Evolutionary conservation across 2,888 invertebrate species (phyloP), one percentile per base, ranked within the genome.

Genomic region (Tolmerus cingulatus): DNA sequence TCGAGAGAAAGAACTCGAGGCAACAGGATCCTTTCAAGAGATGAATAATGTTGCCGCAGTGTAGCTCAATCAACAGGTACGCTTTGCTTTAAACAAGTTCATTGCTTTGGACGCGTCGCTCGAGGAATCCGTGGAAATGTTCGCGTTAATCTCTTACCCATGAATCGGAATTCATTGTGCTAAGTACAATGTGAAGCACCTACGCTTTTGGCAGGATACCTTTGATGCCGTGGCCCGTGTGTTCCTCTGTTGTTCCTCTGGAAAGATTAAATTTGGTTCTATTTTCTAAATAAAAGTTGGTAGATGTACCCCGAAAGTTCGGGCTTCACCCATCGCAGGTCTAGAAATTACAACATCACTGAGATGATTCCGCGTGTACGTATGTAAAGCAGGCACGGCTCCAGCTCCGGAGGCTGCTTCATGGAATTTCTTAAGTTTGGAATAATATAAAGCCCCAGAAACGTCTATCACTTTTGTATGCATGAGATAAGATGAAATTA

Each of bases 401-500:
- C 16, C 2, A 16, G 40, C 74, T 46, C 74, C n/a, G 40, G 74
- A 43, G 37, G 43, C 57, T 46, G 27, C 34, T 85, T 27, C 74
- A 30, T n/a, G 40, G 55, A 86, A 86, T 40, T 86, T 66, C 86
- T 79, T 57, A 79, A 78, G 66, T 78, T 86, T 74, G 37, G 46
- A 82, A 86, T 87, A 86, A 86, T 86, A 74, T 46, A 23, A 79
- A 76, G 81, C 51, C 34, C 79, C 66, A 74, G 51, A 87, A 87
- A 87, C 55, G 86, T 87, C 87, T 87, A 86, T 87, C 86, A 87
- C 86, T 87, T 82, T 86, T 87, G 86, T 79, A 86, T 87, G 86
- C 87, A 81, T 87, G 87, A 86, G 87, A 87, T 87, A 87, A 87
- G 86, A 87, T 81, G 87, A 87, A 87, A 87, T 87, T 87, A 81